These are phyloP conservation scores for Diorhabda sublineata DNA, from an alignment of 1,140 invertebrate species.

Conservation along the genomic window DNA sequence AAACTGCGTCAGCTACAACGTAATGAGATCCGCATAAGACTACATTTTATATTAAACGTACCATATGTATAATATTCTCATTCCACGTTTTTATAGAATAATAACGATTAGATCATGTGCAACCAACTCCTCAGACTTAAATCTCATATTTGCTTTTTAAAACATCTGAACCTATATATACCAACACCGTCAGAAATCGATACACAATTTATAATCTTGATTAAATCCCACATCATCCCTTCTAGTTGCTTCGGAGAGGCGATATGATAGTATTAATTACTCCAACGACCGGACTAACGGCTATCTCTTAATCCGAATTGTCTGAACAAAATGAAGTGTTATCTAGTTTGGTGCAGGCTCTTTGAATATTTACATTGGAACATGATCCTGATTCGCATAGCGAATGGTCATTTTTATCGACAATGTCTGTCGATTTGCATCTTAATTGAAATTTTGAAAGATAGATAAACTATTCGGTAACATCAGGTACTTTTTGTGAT, in stretches of 20 bases:
- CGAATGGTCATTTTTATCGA: background rate
- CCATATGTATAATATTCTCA: too few relatives aligned
- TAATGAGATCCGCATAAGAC: too few relatives aligned
- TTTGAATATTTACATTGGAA: background rate
- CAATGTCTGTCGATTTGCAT: background rate
- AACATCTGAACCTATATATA: too few relatives aligned
- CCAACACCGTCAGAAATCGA: background rate
- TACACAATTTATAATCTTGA: background rate
- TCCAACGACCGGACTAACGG: constrained; percentile 31
- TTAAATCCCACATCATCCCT: constrained; percentile 4
- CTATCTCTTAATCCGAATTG: constrained; percentile 27
- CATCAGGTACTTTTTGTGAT: too few relatives aligned
- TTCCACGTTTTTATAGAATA: too few relatives aligned
- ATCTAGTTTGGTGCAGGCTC: constrained; percentile 11
- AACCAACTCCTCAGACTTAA: too few relatives aligned
- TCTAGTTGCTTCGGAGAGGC: constrained; percentile 16
- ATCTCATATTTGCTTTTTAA: too few relatives aligned
- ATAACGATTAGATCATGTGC: too few relatives aligned
- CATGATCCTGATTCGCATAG: background rate
- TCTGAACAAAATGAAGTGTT: constrained; percentile 17
- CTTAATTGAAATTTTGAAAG: too few relatives aligned
- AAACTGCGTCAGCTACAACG: too few relatives aligned
- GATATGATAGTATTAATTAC: constrained; percentile 29
- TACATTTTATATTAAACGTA: too few relatives aligned
- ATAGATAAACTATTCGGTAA: too few relatives aligned